Evolutionary conservation across 1,140 invertebrate species (phyloP).

Genomic region (Yoshiicerus persimilis): DNA sequence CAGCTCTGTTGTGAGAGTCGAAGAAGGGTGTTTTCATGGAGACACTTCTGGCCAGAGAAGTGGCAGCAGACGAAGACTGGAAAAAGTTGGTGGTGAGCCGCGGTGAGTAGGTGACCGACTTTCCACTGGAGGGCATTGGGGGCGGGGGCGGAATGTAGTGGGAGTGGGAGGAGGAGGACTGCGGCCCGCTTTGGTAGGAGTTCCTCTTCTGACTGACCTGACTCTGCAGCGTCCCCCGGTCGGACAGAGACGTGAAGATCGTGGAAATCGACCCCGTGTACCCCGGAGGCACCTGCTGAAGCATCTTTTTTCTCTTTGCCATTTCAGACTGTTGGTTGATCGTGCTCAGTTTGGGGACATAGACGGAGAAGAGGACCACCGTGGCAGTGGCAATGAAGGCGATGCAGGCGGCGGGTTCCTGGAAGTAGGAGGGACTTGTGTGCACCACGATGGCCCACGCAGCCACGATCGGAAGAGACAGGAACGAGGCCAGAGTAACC

Average conservation of each 20-base stretch:
- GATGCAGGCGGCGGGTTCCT: constrained; percentile 51
- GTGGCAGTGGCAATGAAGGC: constrained; percentile 51
- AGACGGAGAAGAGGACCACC: constrained; percentile 52
- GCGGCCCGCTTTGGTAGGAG: constrained; percentile 3
- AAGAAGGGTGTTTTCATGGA: constrained; percentile 49
- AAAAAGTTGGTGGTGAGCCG: constrained; percentile 47
- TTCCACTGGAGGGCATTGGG: constrained; percentile 26
- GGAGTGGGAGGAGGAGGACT: background rate
- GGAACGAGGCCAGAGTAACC: constrained; percentile 50
- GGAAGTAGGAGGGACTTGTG: constrained; percentile 46
- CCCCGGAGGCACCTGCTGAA: constrained; percentile 44
- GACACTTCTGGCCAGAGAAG: constrained; percentile 46
- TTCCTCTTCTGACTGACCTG: constrained; percentile 32
- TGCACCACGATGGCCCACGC: constrained; percentile 51
- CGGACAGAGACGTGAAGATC: constrained; percentile 49
- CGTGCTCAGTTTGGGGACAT: constrained; percentile 53
- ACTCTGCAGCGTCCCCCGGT: constrained; percentile 47
- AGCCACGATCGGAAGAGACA: constrained; percentile 51
- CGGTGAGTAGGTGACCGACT: constrained; percentile 47
- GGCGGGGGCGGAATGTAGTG: constrained; percentile 42
- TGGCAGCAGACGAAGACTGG: constrained; percentile 48
- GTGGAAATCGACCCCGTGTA: constrained; percentile 49
- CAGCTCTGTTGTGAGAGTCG: constrained; percentile 36
- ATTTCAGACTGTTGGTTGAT: constrained; percentile 51
- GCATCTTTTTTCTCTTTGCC: constrained; percentile 46